Percentiles rank a stretch among this genome's conserved stretches.
phyloP scores from a whole-genome alignment of 2,888 invertebrate genomes.

The Xylota sylvarum region DNA sequence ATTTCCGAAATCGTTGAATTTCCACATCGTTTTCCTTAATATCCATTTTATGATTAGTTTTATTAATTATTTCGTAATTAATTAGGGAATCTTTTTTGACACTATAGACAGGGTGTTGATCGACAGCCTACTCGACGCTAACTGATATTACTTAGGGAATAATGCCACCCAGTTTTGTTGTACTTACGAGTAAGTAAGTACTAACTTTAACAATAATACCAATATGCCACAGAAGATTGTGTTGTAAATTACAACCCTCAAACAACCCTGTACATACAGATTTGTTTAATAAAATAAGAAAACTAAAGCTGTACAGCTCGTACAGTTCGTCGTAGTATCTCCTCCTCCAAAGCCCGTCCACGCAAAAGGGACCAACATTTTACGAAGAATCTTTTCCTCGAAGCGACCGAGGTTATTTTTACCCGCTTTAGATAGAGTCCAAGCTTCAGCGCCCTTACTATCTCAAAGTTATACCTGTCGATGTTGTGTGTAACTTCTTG shows the following conservation, averaged over 20 bases:
- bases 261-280: too few relatives aligned
- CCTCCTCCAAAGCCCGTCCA: too few relatives aligned
- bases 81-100: not conserved
- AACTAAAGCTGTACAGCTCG: too few relatives aligned
- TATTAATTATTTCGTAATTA: not conserved
- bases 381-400: too few relatives aligned
- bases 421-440: too few relatives aligned
- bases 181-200: not conserved
- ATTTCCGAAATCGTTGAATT: conserved; percentile 92
- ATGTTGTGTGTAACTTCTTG: too few relatives aligned
- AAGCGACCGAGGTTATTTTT: too few relatives aligned
- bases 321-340: too few relatives aligned
- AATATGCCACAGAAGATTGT: not conserved
- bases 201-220: not conserved
- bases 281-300: too few relatives aligned
- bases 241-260: not conserved
- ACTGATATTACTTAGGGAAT: not conserved
- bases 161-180: not conserved
- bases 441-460: too few relatives aligned
- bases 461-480: too few relatives aligned
- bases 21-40: conserved; percentile 86
- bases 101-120: not conserved
- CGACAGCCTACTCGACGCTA: not conserved
- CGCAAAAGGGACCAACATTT: too few relatives aligned
- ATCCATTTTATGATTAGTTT: not conserved